A percentile compares a stretch with the other conserved stretches of the same genome.
These are phyloP conservation scores for Chaitophorus viminalis DNA, from an alignment of 2,888 invertebrate genomes.

Conservation along the genomic window DNA sequence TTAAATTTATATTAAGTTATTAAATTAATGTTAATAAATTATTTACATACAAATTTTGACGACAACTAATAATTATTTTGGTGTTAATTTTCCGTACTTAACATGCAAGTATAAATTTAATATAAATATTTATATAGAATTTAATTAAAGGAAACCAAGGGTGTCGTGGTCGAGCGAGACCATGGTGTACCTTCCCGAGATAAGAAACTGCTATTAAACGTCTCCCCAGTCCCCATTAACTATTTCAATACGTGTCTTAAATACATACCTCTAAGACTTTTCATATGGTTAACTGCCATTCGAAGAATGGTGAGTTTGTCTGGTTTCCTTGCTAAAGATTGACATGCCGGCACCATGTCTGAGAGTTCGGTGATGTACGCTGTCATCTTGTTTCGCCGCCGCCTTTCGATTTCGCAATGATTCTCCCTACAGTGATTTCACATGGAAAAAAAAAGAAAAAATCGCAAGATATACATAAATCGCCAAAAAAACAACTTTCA, in stretches of 20 bases:
- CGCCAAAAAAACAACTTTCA: constrained; percentile 28
- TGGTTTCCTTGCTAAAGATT: constrained; percentile 96
- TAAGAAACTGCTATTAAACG: too few species aligned
- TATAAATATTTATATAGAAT: too few species aligned
- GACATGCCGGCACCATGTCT: constrained; percentile 99
- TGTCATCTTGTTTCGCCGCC: constrained; percentile 99
- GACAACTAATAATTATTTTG: too few species aligned
- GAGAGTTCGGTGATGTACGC: constrained; percentile 99
- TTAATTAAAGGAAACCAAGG: too few species aligned
- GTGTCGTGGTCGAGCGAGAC: too few species aligned
- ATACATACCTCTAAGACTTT: constrained; percentile 87
- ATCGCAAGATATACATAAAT: constrained; percentile 65
- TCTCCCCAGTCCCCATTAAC: too few species aligned
- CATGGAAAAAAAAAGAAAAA: constrained; percentile 64
- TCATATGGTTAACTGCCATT: constrained; percentile 99
- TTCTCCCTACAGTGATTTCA: constrained; percentile 84
- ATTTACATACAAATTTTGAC: too few species aligned
- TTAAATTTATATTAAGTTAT: too few species aligned
- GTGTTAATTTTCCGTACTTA: too few species aligned
- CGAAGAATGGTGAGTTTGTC: constrained; percentile 98
- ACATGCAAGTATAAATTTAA: too few species aligned
- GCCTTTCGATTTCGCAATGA: constrained; percentile 98
- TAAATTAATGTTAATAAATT: background rate
- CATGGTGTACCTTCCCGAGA: too few species aligned
- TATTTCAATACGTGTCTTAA: background rate